Base-by-base conservation (phyloP, 2,888 invertebrate species). In the Ormyrus labotus region DNA sequence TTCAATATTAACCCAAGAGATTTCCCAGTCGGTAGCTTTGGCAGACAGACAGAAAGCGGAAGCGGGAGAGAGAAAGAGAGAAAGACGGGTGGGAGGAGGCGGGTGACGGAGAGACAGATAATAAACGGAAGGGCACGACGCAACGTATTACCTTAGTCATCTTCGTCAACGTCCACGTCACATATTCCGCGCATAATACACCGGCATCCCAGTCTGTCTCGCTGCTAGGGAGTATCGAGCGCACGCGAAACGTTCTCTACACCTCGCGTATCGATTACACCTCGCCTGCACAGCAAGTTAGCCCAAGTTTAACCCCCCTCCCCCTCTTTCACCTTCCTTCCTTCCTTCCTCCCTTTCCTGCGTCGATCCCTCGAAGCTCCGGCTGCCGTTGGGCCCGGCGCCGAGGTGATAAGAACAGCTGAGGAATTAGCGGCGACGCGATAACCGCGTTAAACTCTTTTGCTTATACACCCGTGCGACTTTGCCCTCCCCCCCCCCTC, bases 361-460 rank as follows among this genome's bases (percentile, higher is more conserved):
- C 68, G 65, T 78, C 64, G 65, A 71, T 71, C 78, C 71, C 51
- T 47, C 71, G 71, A 71, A n/a, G 53, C 69, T 57, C 55, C 63
- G 6, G 10, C 72, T 47, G 9, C 64, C 11, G 11, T 13, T 11
- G 45, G 64, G 68, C 67, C 79, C 81, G 84, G 82, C 71, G 63
- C 68, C 76, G 79, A 81, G 82, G 84, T 82, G 87, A 87, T 87
- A 87, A 87, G 87, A 87, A 85, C 85, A 85, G 86, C 86, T 83
- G 85, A 85, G 86, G 86, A 87, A 87, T 87, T 88, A 87, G 85
- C 86, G 84, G 71, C 84, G 82, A 84, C 84, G 84, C 84, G 87
- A 86, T 87, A 87, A 88, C 85, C 87, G 79, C 83, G 84, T 83
- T 86, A 85, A 87, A 85, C 86, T 85, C 85, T 84, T 86, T 86